Conservation (phyloP, 2,888 invertebrate genomes). For the Onthophagus sagittarius region DNA sequence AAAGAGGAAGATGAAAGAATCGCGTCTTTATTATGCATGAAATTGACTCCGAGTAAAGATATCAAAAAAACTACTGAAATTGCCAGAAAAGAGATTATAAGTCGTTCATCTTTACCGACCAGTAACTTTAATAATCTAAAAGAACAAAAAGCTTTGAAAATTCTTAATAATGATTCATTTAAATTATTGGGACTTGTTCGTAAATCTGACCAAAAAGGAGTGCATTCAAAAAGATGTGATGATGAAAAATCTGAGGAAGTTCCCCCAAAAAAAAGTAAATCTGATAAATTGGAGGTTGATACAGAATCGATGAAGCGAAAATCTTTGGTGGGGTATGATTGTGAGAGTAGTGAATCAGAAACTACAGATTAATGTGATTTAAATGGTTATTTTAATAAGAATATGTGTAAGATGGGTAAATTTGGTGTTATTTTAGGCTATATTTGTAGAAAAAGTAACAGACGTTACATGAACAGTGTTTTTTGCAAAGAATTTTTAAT, state of each 20-base stretch:
- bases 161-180: slow-evolving; percentile 31
- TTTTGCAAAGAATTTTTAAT: too few species aligned
- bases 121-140: slow-evolving; percentile 38
- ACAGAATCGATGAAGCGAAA: not conserved
- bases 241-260: not conserved
- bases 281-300: not conserved
- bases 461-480: too few species aligned
- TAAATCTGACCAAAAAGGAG: slow-evolving; percentile 16
- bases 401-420: too few species aligned
- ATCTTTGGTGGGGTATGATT: not conserved
- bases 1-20: slow-evolving; percentile 73
- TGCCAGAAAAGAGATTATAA: slow-evolving; percentile 40
- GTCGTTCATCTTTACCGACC: slow-evolving; percentile 42
- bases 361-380: not conserved
- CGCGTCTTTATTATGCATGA: slow-evolving; percentile 70
- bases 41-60: slow-evolving; percentile 61
- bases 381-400: too few species aligned
- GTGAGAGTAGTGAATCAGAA: not conserved
- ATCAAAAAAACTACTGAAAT: slow-evolving; percentile 53
- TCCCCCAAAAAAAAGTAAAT: not conserved
- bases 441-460: too few species aligned
- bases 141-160: slow-evolving; percentile 42
- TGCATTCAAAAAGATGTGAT: not conserved
- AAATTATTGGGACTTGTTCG: slow-evolving; percentile 21
- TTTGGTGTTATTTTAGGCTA: too few species aligned